Evolutionary conservation across 1,140 invertebrate genomes (phyloP).

Genomic region (Patella vulgata): DNA sequence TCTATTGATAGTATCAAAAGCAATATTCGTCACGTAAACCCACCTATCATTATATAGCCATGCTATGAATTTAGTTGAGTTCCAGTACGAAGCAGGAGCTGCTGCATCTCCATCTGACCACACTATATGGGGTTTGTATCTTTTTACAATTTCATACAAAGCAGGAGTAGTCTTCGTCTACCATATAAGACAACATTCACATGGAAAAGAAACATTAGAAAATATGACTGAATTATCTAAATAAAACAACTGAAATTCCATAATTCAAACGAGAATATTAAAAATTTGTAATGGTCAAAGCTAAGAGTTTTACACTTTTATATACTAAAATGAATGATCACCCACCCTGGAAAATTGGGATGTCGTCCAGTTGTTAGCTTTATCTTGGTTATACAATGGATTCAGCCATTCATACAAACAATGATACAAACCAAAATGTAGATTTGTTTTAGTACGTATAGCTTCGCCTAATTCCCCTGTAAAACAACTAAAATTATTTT

Average conservation of each 20-base stretch:
- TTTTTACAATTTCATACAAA: conserved; percentile 72
- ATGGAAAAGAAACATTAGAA: not conserved
- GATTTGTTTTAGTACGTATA: conserved; percentile 68
- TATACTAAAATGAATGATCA: not conserved
- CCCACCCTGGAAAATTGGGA: conserved; percentile 70
- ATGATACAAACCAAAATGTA: conserved; percentile 86
- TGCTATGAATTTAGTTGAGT: conserved; percentile 74
- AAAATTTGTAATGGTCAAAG: no score
- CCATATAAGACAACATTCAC: not conserved
- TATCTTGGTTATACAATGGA: conserved; percentile 83
- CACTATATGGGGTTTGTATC: conserved; percentile 88
- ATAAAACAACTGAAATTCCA: no score
- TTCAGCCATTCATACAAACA: conserved; percentile 93
- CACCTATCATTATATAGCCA: conserved; percentile 95
- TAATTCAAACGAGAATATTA: no score
- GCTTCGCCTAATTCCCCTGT: conserved; percentile 78
- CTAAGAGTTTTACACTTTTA: no score
- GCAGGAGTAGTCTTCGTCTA: conserved; percentile 68
- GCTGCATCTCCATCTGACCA: conserved; percentile 87
- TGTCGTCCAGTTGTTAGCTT: conserved; percentile 74
- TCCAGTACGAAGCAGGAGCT: conserved; percentile 75
- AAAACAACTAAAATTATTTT: no score
- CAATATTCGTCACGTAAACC: no score
- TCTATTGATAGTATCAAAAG: no score
- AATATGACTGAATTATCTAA: no score